Evolutionary conservation across 1,140 invertebrate genomes (phyloP).

Genomic region (Heliconius hewitsoni): DNA sequence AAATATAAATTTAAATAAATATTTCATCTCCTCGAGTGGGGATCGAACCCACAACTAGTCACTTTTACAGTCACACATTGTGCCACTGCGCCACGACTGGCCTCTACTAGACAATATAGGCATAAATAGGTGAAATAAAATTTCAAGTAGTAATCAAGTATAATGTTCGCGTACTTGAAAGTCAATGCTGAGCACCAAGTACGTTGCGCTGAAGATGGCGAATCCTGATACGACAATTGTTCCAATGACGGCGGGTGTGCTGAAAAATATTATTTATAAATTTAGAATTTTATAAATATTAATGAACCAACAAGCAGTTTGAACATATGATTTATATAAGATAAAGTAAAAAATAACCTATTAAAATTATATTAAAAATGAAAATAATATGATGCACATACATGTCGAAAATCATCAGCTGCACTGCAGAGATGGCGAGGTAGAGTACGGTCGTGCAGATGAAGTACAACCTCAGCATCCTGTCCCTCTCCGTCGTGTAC

Average conservation of each 20-base stretch:
- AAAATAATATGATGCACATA: slow-evolving; percentile 76
- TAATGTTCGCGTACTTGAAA: slow-evolving; percentile 43
- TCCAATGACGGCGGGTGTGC: slow-evolving; percentile 36
- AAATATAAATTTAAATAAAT: too few species aligned
- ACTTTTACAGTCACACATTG: too few species aligned
- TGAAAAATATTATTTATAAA: slow-evolving; percentile 29
- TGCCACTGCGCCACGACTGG: too few species aligned
- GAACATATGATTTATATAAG: too few species aligned
- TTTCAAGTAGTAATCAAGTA: neutral
- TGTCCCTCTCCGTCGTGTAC: slow-evolving; percentile 83
- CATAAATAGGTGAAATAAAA: neutral
- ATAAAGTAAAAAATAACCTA: neutral
- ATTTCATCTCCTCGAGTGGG: too few species aligned
- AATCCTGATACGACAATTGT: slow-evolving; percentile 54
- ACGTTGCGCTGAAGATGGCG: slow-evolving; percentile 59
- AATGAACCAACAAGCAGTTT: too few species aligned
- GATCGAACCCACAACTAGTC: too few species aligned
- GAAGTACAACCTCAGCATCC: slow-evolving; percentile 92
- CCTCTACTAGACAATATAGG: too few species aligned
- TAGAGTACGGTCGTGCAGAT: slow-evolving; percentile 90
- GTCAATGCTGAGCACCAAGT: slow-evolving; percentile 63
- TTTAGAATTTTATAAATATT: too few species aligned
- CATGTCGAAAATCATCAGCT: slow-evolving; percentile 86
- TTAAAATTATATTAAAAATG: neutral
- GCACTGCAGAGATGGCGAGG: slow-evolving; percentile 84